These are phyloP conservation scores for Plumapathes pennacea DNA, from an alignment of 92 coral and sea anemone species.

Conservation along the genomic window DNA sequence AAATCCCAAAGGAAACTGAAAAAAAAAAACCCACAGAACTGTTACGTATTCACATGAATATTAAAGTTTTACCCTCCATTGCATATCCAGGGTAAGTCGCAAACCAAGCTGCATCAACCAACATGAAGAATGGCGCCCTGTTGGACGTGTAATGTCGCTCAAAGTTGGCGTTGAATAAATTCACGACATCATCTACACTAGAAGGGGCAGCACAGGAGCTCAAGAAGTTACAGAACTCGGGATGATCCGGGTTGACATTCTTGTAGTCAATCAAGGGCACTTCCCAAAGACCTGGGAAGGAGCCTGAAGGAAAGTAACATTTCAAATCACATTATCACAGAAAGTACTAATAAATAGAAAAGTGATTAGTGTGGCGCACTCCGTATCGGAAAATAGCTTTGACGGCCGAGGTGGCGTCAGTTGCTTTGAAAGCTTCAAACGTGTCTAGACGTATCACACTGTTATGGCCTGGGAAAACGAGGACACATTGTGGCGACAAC, in stretches of 20 bases:
- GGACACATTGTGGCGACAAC: no score
- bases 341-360: no score
- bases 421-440: no score
- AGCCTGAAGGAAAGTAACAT: slow-evolving; percentile 30
- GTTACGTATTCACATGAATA: background rate
- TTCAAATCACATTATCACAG: background rate
- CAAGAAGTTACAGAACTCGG: slow-evolving; percentile 63
- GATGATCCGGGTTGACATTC: slow-evolving; percentile 56
- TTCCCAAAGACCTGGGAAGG: slow-evolving; percentile 95
- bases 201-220: slow-evolving; percentile 61
- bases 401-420: no score
- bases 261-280: slow-evolving; percentile 88
- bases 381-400: no score
- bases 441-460: no score
- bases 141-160: slow-evolving; percentile 69
- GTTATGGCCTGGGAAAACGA: no score
- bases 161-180: slow-evolving; percentile 67
- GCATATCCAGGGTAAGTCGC: background rate
- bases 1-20: background rate
- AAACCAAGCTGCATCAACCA: slow-evolving; percentile 88
- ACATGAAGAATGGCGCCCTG: slow-evolving; percentile 95
- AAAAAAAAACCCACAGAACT: background rate
- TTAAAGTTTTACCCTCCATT: background rate
- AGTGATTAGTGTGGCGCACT: no score
- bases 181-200: slow-evolving; percentile 44